A percentile compares a stretch with the other conserved stretches of the same genome.
Evolutionary conservation across 2,797 vertebrate genomes (phyloP).

Genomic region (Helarctos malayanus): DNA sequence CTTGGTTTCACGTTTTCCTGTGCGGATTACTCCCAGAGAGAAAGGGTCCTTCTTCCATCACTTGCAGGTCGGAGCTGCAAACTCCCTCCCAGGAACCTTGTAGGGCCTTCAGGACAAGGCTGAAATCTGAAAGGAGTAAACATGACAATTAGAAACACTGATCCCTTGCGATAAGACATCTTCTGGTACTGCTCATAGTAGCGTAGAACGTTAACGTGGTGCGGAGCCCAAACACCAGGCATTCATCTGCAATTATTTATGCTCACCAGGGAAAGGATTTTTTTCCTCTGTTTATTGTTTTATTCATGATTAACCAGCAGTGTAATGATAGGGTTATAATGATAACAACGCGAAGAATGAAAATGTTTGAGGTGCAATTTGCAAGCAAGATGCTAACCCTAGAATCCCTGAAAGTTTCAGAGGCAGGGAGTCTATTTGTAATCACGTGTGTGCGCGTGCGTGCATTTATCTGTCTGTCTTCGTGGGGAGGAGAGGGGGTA

Average conservation of each 20-base stretch:
- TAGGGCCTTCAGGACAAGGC: slow-evolving; percentile 1
- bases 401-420: neutral
- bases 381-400: neutral
- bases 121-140: slow-evolving; percentile 62
- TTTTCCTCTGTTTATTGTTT: slow-evolving; percentile 77
- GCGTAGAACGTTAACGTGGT: neutral
- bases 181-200: slow-evolving; percentile 1
- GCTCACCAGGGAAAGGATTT: slow-evolving; percentile 61
- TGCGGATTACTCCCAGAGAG: neutral
- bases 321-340: slow-evolving; percentile 57
- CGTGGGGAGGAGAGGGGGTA: neutral
- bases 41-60: neutral
- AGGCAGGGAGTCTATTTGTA: neutral
- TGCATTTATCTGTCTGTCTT: neutral
- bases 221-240: slow-evolving; percentile 3
- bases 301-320: slow-evolving; percentile 75
- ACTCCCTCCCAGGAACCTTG: slow-evolving; percentile 33
- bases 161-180: slow-evolving; percentile 59
- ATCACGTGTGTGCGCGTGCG: neutral
- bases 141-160: slow-evolving; percentile 56
- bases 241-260: slow-evolving; percentile 71
- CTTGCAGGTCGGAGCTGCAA: neutral
- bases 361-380: slow-evolving; percentile 51
- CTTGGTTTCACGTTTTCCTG: slow-evolving; percentile 46
- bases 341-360: slow-evolving; percentile 53